Evolutionary conservation across 1,140 invertebrate species (phyloP).

Genomic region (Procambarus virginalis): DNA sequence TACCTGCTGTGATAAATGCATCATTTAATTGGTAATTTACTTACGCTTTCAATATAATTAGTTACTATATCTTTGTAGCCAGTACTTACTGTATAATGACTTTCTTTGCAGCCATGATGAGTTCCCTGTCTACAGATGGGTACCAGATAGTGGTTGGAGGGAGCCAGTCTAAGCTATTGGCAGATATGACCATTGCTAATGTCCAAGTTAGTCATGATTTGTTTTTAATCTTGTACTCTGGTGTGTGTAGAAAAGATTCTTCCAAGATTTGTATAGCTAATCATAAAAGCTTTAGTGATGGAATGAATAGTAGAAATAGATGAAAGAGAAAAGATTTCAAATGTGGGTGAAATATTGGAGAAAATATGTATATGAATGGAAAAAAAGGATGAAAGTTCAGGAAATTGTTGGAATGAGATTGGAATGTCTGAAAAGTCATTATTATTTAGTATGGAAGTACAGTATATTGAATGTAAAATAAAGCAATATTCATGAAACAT

Average conservation of each 20-base stretch:
- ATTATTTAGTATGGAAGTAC: too few relatives aligned
- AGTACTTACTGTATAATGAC: constrained; percentile 58
- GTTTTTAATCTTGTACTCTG: background rate
- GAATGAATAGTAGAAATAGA: too few relatives aligned
- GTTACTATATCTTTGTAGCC: background rate
- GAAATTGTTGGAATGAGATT: too few relatives aligned
- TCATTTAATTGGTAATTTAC: too few relatives aligned
- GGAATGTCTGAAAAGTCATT: too few relatives aligned
- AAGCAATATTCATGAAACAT: too few relatives aligned
- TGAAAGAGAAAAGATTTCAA: too few relatives aligned
- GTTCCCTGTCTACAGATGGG: constrained; percentile 92
- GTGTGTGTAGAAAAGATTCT: background rate
- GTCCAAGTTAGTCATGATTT: constrained; percentile 53
- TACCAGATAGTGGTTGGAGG: constrained; percentile 88
- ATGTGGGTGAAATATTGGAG: too few relatives aligned
- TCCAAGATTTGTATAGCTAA: background rate
- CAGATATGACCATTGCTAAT: constrained; percentile 78
- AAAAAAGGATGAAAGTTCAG: too few relatives aligned
- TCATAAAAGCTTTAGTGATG: too few relatives aligned
- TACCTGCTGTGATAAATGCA: background rate
- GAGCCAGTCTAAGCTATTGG: constrained; percentile 81
- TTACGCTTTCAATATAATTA: background rate
- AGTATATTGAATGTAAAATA: too few relatives aligned
- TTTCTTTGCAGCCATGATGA: constrained; percentile 81
- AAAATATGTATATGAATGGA: too few relatives aligned